Evolutionary conservation across 2,797 vertebrate species (phyloP).

Genomic region (Paratrypauchen microcephalus): DNA sequence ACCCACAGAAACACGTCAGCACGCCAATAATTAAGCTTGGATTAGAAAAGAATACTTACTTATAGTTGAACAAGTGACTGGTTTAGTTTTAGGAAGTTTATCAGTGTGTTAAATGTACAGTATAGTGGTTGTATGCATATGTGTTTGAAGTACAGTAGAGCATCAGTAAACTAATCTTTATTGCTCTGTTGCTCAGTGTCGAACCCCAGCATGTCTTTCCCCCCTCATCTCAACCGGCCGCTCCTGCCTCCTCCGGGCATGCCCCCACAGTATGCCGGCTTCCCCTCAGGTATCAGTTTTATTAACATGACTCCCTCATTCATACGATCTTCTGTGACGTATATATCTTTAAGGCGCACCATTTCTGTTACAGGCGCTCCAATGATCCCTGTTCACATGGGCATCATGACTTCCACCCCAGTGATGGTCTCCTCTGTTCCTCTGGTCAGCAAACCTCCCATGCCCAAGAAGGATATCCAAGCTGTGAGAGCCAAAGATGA

Average conservation of each 20-base stretch:
- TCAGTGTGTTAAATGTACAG: neutral
- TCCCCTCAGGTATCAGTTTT: constrained; percentile 83
- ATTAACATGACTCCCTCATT: neutral
- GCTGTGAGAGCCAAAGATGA: constrained; percentile 86
- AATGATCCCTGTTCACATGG: constrained; percentile 98
- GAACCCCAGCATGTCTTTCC: constrained; percentile 89
- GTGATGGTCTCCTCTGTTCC: constrained; percentile 89
- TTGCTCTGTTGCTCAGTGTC: constrained; percentile 47
- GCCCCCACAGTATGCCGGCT: constrained; percentile 94
- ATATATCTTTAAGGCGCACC: neutral
- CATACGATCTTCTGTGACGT: neutral
- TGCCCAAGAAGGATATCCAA: constrained; percentile 84
- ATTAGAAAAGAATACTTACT: neutral
- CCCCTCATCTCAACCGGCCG: constrained; percentile 96
- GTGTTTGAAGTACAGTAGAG: neutral
- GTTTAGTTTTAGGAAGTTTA: neutral
- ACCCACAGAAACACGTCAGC: neutral
- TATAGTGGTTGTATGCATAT: neutral
- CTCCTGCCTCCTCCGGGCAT: constrained; percentile 96
- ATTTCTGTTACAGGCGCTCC: constrained; percentile 80
- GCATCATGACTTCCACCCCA: constrained; percentile 91
- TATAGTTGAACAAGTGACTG: neutral
- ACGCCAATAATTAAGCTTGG: neutral
- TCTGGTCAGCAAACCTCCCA: constrained; percentile 91
- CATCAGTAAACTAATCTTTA: neutral